phyloP scores from a whole-genome alignment of 2,113 vertebrate genomes.

The Aegithalos caudatus region DNA sequence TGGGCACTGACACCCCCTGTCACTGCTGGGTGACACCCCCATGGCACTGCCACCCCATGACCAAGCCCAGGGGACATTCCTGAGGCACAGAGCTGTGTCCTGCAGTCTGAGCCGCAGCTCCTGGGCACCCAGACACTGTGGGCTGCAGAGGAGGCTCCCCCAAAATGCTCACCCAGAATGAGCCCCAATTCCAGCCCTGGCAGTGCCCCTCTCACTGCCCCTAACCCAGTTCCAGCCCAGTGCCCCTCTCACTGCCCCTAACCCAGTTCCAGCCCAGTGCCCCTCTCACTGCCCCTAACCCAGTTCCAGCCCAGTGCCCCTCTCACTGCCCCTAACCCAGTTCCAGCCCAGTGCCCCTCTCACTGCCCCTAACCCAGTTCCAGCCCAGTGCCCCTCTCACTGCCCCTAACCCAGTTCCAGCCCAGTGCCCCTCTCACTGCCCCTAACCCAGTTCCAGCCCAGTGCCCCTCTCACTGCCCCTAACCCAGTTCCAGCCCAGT shows the following conservation, averaged over 20 bases:
- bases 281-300: no score
- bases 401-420: fast-evolving
- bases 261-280: no score
- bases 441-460: not conserved
- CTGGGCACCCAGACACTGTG: fast-evolving
- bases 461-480: no score
- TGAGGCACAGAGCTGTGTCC: not conserved
- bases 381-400: no score
- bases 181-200: not conserved
- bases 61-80: no score
- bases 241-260: not conserved
- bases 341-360: no score
- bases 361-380: not conserved
- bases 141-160: no score
- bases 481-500: no score
- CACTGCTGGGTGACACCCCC: no score
- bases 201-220: not conserved
- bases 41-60: not conserved
- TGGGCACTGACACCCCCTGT: not conserved
- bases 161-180: not conserved
- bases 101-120: not conserved
- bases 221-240: not conserved
- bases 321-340: no score
- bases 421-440: no score
- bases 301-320: not conserved